Evolutionary conservation across 2,888 invertebrate genomes (phyloP), one percentile per base, ranked within the genome.

Genomic region (Chrysomela aeneicollis): DNA sequence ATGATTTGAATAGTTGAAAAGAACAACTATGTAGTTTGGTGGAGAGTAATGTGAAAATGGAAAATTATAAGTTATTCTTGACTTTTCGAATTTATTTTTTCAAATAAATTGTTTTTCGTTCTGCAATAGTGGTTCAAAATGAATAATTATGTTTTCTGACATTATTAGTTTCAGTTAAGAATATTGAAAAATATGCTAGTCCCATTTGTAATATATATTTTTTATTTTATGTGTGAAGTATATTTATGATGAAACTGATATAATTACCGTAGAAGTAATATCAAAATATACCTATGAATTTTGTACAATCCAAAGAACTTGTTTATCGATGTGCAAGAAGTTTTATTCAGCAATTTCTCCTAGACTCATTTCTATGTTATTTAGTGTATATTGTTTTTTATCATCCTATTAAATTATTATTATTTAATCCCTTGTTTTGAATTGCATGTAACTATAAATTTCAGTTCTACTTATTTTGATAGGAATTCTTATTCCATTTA

Each of bases 301-400:
- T 82, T 82, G 78, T 82, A 82, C 81, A 80, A 81, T 79, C 82
- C 82, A 82, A 82, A 82, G 82, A 82, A 79, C 65, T 71, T 55
- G 68, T 64, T 59, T 60, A 61, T 67, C 64, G 63, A 70, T 71
- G 69, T 58, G 73, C 62, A 61, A 69, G 69, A 69, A 59, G 55
- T 63, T 32, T 42, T 69, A 59, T 62, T 66, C 53, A 30, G 53
- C 58, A 47, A 67, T 64, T 71, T 66, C 63, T 59, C 62, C 63
- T 63, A 57, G 47, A 47, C 54, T 70, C 60, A 42, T 42, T 42
- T 42, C 2, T 35, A 35, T 61, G 58, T 67, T 66, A 46, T 58
- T 63, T 70, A 67, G 53, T 60, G 52, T 42, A 53, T 26, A 53
- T 53, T 32, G 17, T 60, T 52, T 53, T 30, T 10, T 19, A 46